A percentile compares a stretch with the other conserved stretches of the same genome.
Conservation (phyloP, 2,888 invertebrate genomes). For the Chrysolina oricalcia region DNA sequence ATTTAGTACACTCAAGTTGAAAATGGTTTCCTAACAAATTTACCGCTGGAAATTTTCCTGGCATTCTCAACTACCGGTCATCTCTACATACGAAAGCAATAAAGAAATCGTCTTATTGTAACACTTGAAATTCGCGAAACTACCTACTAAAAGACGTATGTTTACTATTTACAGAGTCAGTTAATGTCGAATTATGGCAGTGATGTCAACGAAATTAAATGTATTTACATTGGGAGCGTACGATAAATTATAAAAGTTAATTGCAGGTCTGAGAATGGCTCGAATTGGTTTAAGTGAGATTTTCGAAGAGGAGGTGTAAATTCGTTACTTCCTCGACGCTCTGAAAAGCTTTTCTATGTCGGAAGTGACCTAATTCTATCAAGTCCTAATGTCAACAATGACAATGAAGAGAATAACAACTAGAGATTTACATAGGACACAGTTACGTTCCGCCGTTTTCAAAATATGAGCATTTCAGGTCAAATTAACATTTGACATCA, state of each 20-base stretch:
- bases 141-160: slow-evolving; percentile 9
- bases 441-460: too few relatives aligned
- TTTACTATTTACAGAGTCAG: slow-evolving; percentile 13
- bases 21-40: neutral
- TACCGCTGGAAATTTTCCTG: neutral
- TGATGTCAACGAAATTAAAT: slow-evolving; percentile 19
- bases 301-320: slow-evolving; percentile 12
- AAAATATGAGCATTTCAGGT: too few relatives aligned
- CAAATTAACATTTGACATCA: too few relatives aligned
- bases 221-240: slow-evolving; percentile 1
- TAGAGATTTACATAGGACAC: neutral
- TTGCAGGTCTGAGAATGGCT: neutral
- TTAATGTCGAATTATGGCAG: slow-evolving; percentile 12
- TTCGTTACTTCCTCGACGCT: slow-evolving; percentile 13
- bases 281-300: slow-evolving; percentile 8
- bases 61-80: neutral
- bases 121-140: slow-evolving; percentile 8
- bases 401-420: neutral
- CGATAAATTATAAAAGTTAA: slow-evolving; percentile 8
- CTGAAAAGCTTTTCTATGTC: neutral
- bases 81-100: neutral
- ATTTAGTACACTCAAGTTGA: neutral
- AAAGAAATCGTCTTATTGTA: neutral
- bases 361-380: slow-evolving; percentile 18
- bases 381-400: neutral